Evolutionary conservation across 2,888 invertebrate species (phyloP).

Genomic region (Eristalis intricaria): DNA sequence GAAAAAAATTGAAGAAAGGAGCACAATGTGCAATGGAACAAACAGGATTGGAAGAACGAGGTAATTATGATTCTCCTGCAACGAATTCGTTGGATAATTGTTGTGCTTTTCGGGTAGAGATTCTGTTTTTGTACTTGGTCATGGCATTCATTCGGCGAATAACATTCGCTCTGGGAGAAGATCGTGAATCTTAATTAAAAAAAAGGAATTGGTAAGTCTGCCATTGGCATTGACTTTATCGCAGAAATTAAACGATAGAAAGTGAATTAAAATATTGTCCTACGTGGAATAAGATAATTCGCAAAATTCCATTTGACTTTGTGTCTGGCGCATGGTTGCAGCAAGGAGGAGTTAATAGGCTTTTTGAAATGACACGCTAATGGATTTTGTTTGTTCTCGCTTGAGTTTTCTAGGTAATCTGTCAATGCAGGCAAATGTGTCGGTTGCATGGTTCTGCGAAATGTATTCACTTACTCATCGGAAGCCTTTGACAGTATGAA

Average conservation of each 20-base stretch:
- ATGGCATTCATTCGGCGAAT: slow-evolving; percentile 53
- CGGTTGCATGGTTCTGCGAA: no score
- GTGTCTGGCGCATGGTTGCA: no score
- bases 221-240: slow-evolving; percentile 66
- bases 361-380: not conserved
- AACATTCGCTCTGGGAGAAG: slow-evolving; percentile 49
- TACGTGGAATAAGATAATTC: slow-evolving; percentile 21
- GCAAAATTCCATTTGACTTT: slow-evolving; percentile 1
- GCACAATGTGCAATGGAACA: slow-evolving; percentile 7
- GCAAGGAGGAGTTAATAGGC: not conserved
- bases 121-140: slow-evolving; percentile 4
- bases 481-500: no score
- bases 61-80: slow-evolving; percentile 56
- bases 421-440: no score
- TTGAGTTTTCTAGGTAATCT: no score
- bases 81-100: slow-evolving; percentile 35
- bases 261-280: slow-evolving; percentile 41
- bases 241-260: not conserved
- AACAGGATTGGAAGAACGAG: slow-evolving; percentile 33
- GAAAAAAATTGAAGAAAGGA: slow-evolving; percentile 32
- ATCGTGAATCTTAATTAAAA: slow-evolving; percentile 50
- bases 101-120: slow-evolving; percentile 10
- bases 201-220: slow-evolving; percentile 55
- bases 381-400: no score
- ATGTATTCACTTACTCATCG: no score